Evolutionary conservation across 2,888 invertebrate species (phyloP), one percentile per base, ranked within the genome.

Genomic region (Drymonia ruficornis): DNA sequence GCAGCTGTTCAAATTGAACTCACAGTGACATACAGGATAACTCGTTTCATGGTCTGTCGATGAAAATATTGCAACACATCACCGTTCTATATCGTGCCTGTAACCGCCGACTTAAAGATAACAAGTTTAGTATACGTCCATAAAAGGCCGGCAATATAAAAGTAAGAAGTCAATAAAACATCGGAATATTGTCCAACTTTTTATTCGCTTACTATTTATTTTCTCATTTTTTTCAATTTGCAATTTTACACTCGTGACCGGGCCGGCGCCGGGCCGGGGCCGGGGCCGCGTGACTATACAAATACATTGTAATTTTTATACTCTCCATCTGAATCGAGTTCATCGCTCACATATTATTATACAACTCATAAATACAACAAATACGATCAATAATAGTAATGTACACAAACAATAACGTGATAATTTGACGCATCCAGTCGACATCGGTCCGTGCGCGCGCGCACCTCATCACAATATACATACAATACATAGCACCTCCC

Each of bases 321-420:
- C 82, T 80, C 76, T 81, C 78, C 81, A 81, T 81, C 83, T 81
- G 68, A 72, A 70, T 58, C 57, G 76, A 72, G 72, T 72, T 67
- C 48, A 68, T 76, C 72, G 70, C 71, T 76, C 77, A 76, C 77
- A 76, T 72, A n/a, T n/a, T n/a, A n/a, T n/a, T n/a, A 72, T 82
- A 79, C 80, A 81, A 84, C 81, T 85, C 85, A 86, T 87, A 86
- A 85, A 88, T 87, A 87, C 85, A 87, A 87, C 86, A 86, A 82
- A 87, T 80, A 82, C 76, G 76, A 78, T 76, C 72, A 74, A 78
- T 78, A 80, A 80, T 82, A 81, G 78, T 81, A 84, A 86, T 88
- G 77, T 88, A 87, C 86, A 86, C 78, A 84, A 85, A 85, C 78
- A 83, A 83, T 81, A 82, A 84, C 81, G 76, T 70, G 70, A 66